These are phyloP conservation scores for Acridotheres tristis DNA, from an alignment of 2,797 vertebrate species.

Conservation along the genomic window DNA sequence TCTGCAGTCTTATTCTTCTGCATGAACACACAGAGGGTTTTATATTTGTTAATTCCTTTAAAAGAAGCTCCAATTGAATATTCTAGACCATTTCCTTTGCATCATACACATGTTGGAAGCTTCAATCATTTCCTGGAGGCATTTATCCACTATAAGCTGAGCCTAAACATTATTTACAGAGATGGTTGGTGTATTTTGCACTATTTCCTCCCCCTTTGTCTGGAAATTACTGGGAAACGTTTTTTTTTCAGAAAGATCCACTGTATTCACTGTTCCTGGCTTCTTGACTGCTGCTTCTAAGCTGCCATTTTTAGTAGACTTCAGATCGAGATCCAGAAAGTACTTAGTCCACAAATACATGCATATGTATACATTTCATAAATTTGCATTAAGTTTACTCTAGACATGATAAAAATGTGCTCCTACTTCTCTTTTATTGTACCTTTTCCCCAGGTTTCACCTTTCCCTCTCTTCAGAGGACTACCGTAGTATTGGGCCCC, in stretches of 20 bases:
- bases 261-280: not conserved
- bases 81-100: slow-evolving; percentile 1
- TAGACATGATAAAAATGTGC: not conserved
- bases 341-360: not conserved
- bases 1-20: not conserved
- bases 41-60: not conserved
- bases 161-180: not conserved
- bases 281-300: not conserved
- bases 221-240: not conserved
- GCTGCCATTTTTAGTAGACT: not conserved
- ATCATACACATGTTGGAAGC: not conserved
- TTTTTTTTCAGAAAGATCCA: not conserved
- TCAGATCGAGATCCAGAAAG: not conserved
- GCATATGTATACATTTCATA: not conserved
- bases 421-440: not conserved
- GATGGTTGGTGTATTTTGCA: not conserved
- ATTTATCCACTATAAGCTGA: not conserved
- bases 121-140: not conserved
- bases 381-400: not conserved
- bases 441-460: not conserved
- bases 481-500: not conserved
- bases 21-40: not conserved
- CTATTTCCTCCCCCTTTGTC: not conserved
- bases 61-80: not conserved
- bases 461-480: not conserved